These are phyloP conservation scores for Lasioglossum albipes DNA, from an alignment of 1,140 invertebrate genomes.

Conservation along the genomic window DNA sequence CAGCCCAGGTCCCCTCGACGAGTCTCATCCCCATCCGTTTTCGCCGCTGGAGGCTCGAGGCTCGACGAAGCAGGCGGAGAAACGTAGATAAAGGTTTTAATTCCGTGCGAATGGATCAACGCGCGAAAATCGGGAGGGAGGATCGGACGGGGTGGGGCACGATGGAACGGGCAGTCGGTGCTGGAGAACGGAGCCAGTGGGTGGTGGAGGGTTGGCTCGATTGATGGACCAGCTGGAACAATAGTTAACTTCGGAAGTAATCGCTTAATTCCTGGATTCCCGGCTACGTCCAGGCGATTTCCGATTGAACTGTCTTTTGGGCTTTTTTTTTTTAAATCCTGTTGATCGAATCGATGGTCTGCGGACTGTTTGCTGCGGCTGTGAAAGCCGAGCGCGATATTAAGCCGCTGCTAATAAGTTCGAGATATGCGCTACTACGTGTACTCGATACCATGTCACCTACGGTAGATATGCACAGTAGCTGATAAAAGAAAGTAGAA, in stretches of 20 bases:
- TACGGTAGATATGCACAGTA: no score
- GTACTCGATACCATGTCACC: no score
- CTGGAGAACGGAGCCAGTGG: background rate
- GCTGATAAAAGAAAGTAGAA: no score
- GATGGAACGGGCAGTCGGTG: background rate
- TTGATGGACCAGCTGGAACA: constrained; percentile 64
- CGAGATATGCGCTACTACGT: no score
- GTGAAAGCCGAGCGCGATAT: background rate
- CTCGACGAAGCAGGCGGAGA: constrained; percentile 52
- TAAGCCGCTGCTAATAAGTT: background rate
- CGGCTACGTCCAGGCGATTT: constrained; percentile 43
- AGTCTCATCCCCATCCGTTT: constrained; percentile 37
- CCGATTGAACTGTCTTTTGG: constrained; percentile 29
- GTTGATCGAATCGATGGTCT: constrained; percentile 17
- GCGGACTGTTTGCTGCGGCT: background rate
- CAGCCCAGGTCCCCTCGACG: background rate
- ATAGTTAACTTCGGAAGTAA: constrained; percentile 67
- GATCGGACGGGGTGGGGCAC: background rate
- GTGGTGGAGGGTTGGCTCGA: constrained; percentile 7
- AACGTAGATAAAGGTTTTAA: constrained; percentile 73
- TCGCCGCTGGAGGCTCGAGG: constrained; percentile 14
- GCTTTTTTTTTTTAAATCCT: constrained; percentile 30
- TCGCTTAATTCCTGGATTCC: constrained; percentile 65
- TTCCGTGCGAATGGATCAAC: constrained; percentile 67
- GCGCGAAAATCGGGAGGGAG: constrained; percentile 58